Evolutionary conservation across 53 echinoderm and acorn worm species (phyloP), one percentile per base, ranked within the genome.

Genomic region (Holothuria scabra): DNA sequence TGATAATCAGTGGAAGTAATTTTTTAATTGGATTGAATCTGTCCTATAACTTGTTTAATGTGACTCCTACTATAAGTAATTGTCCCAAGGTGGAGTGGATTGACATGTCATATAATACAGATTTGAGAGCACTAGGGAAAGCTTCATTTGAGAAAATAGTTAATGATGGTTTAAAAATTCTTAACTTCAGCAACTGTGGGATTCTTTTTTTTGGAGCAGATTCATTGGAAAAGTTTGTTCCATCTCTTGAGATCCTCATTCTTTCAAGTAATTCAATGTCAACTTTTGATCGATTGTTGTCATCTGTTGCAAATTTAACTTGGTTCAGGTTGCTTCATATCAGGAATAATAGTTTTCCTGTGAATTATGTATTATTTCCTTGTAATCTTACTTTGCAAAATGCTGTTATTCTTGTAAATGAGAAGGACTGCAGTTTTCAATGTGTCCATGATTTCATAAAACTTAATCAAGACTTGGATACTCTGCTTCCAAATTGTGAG

Each of bases 1-100:
- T 46, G 46, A 22, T 1, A n/a, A 46, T 46, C 22, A n/a, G 5
- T 72, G 44, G 26, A 44, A n/a, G 26, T 46, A 24, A 48, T 24
- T 46, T 48, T 2, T 22, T 71, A 26, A 28, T 71, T 71, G 71
- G 71, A 32, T 48, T 71, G 12, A 71, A 71, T 71, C 44, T 71
- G 18, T 71, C 71, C 37, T 19, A 71, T 21, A 71, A 71, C 71
- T 24, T 12, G 12, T 20, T 71, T 44, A 1, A 14, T 7, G 22
- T 0, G 1, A 26, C 71, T 24, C 71, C 71, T 16, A 8, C n/a
- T 20, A 2, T 72, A 11, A 44, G 14, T 16, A 23, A 24, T 7
- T 46, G 24, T 72, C 6, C 5, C 4, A 21, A 25, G 22, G 22
- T 72, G 22, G 44, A 72, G 12, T 72, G 72, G 72, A 72, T 72